A percentile compares a stretch with the other conserved stretches of the same genome.
These are phyloP conservation scores for Acanthurus lineatus DNA, from an alignment of 2,797 vertebrate genomes.

Conservation along the genomic window DNA sequence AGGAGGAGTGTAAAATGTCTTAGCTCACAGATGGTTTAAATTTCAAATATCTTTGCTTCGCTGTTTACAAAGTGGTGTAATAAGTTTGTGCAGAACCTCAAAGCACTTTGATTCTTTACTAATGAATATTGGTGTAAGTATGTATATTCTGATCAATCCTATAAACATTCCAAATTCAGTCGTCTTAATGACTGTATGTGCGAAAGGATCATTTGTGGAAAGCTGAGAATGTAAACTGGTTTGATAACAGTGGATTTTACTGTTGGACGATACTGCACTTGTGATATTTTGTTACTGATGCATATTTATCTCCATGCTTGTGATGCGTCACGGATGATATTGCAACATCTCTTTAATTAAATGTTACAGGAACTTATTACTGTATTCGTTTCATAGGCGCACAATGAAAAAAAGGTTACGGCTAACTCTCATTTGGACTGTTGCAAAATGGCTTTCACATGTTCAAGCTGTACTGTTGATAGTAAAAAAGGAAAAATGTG, in stretches of 20 bases:
- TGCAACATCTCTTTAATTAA: background rate
- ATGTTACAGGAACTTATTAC: background rate
- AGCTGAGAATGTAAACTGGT: constrained; percentile 2
- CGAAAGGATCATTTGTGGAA: background rate
- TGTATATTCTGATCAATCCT: constrained; percentile 14
- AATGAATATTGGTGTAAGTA: constrained; percentile 25
- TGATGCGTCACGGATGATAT: background rate
- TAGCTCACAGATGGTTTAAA: constrained; percentile 60
- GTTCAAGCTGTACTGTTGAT: background rate
- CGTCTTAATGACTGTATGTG: background rate
- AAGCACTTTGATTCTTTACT: constrained; percentile 41
- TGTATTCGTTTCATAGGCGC: background rate
- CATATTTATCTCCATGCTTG: constrained; percentile 44
- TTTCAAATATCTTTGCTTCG: constrained; percentile 17
- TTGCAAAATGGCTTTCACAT: background rate
- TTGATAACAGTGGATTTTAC: background rate
- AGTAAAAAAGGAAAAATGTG: background rate
- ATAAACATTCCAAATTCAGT: background rate
- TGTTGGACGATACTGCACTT: constrained; percentile 6
- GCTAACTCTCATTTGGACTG: background rate
- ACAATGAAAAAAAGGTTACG: background rate
- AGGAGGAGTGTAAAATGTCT: constrained; percentile 91
- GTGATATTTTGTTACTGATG: constrained; percentile 20
- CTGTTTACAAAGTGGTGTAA: constrained; percentile 22
- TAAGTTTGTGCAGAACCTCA: constrained; percentile 25